A percentile compares a stretch with the other conserved stretches of the same genome.
These are phyloP conservation scores for Nerophis lumbriciformis DNA, from an alignment of 2,113 vertebrate genomes.

Conservation along the genomic window DNA sequence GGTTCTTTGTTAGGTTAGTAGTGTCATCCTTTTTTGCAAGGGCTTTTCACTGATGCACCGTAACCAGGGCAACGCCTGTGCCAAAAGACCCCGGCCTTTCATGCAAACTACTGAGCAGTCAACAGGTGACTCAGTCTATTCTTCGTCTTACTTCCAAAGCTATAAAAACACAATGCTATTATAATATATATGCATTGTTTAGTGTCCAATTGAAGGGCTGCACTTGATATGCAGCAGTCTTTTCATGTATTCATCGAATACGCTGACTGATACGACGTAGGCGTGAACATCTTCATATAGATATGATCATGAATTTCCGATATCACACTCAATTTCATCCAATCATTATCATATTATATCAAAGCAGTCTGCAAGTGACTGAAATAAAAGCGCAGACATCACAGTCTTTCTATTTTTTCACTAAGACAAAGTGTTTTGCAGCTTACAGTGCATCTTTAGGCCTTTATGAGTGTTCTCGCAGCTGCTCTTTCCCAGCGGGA, in stretches of 20 bases:
- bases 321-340: not conserved
- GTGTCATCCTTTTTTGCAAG: conserved; percentile 41
- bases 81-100: conserved; percentile 56
- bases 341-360: not conserved
- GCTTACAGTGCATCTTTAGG: not conserved
- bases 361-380: no score
- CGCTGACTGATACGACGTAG: not conserved
- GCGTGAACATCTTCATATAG: not conserved
- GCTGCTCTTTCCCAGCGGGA: conserved; percentile 37
- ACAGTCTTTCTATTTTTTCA: no score
- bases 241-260: not conserved
- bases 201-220: not conserved
- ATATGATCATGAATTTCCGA: not conserved
- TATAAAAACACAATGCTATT: not conserved
- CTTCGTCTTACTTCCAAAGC: not conserved
- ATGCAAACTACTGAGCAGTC: conserved; percentile 46
- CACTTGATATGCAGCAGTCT: not conserved
- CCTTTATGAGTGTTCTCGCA: conserved; percentile 22
- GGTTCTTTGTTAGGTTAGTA: conserved; percentile 44
- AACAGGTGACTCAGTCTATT: conserved; percentile 15
- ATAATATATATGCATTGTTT: not conserved
- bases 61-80: conserved; percentile 70
- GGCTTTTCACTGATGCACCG: conserved; percentile 61
- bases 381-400: no score
- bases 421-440: no score